phyloP scores from a whole-genome alignment of 2,113 vertebrate species.

The Prochilodus magdalenae region DNA sequence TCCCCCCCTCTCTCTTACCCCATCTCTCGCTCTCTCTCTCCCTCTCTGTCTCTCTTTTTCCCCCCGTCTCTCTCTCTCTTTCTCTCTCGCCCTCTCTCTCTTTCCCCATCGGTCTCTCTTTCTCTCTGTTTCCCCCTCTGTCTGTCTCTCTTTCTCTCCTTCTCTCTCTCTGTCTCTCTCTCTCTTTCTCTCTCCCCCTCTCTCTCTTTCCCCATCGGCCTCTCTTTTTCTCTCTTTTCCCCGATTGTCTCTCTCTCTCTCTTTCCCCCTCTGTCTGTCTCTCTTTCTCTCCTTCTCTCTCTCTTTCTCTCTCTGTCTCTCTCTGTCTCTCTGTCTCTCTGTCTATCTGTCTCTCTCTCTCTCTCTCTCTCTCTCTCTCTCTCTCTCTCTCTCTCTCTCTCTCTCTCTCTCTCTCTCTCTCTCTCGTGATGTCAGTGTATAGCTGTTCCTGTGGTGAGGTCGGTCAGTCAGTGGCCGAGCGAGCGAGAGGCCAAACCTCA shows the following conservation, averaged over 20 bases:
- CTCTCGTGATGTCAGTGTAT: conserved; percentile 39
- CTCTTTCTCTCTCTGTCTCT: too few relatives aligned
- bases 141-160: conserved; percentile 2
- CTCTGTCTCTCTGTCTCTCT: neutral
- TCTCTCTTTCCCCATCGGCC: neutral
- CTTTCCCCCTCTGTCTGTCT: too few relatives aligned
- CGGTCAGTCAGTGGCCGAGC: neutral
- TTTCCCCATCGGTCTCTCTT: too few relatives aligned
- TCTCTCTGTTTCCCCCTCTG: neutral
- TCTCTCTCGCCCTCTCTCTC: too few relatives aligned
- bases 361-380: too few relatives aligned
- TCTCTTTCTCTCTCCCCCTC: neutral
- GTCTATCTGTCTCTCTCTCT: too few relatives aligned
- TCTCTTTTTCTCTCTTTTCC: neutral
- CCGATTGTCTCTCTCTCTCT: conserved; percentile 6
- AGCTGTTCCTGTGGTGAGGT: conserved; percentile 22
- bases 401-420: neutral
- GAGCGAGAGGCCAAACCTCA: neutral
- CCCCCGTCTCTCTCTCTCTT: too few relatives aligned
- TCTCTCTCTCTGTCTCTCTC: neutral
- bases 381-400: too few relatives aligned
- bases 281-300: conserved; percentile 3
- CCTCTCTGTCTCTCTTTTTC: too few relatives aligned
- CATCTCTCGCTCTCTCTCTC: too few relatives aligned
- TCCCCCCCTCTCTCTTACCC: too few relatives aligned